Evolutionary conservation across 1,140 invertebrate genomes (phyloP).

Genomic region (Sarcophaga bullata): DNA sequence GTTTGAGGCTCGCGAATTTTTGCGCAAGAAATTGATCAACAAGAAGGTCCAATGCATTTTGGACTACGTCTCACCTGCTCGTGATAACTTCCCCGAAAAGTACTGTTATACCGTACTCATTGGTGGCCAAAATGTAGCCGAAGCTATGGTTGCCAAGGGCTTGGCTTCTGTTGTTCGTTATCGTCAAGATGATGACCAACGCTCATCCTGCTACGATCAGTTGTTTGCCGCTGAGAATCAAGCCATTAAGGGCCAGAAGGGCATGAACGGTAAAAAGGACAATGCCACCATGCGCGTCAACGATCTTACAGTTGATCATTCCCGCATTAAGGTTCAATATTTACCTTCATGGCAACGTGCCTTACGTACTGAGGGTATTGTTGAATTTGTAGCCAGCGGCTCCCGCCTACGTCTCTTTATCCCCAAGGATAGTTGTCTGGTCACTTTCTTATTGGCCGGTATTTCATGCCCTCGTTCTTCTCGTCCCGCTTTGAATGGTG

Average conservation of each 20-base stretch:
- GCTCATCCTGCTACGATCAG: constrained; percentile 93
- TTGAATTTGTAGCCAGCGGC: constrained; percentile 95
- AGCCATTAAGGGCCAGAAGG: constrained; percentile 86
- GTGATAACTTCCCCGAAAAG: constrained; percentile 94
- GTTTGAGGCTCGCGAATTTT: constrained; percentile 97
- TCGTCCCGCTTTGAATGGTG: constrained; percentile 76
- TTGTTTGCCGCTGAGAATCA: constrained; percentile 93
- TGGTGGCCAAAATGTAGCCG: constrained; percentile 91
- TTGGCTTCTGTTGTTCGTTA: constrained; percentile 92
- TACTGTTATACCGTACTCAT: constrained; percentile 91
- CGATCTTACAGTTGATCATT: constrained; percentile 81
- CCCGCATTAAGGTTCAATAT: constrained; percentile 90
- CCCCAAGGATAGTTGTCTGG: constrained; percentile 93
- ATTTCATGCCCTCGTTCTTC: constrained; percentile 88
- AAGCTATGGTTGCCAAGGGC: constrained; percentile 92
- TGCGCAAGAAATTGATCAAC: constrained; percentile 95
- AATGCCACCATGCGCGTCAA: constrained; percentile 84
- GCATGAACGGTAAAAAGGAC: constrained; percentile 88
- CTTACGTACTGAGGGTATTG: constrained; percentile 85
- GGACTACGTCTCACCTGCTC: constrained; percentile 96
- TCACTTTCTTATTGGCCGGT: constrained; percentile 93
- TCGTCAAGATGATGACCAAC: constrained; percentile 94
- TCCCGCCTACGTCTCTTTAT: constrained; percentile 92
- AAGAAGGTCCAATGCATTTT: constrained; percentile 94
- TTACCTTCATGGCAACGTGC: constrained; percentile 90